A percentile compares a stretch with the other conserved stretches of the same genome.
These are phyloP conservation scores for Brachionus rotundiformis DNA, from an alignment of 1,140 invertebrate species.

Conservation along the genomic window DNA sequence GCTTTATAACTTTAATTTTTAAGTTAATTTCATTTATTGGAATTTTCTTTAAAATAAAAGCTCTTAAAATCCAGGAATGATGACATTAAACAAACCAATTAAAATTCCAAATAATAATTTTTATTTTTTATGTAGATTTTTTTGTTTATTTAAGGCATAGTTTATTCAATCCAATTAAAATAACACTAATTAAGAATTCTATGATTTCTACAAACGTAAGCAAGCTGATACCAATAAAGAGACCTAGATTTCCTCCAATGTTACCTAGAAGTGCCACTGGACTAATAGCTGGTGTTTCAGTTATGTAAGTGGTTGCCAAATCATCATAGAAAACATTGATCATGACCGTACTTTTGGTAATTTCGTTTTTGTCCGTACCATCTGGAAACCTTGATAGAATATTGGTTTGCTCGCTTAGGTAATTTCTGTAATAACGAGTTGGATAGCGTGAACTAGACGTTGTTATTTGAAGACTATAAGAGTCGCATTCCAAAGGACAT, in stretches of 20 bases:
- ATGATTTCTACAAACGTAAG: conserved; percentile 46
- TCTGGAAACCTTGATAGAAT: conserved; percentile 14
- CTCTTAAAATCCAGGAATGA: too few relatives aligned
- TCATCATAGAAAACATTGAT: conserved; percentile 49
- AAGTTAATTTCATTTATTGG: too few relatives aligned
- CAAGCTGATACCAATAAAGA: conserved; percentile 51
- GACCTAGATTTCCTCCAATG: conserved; percentile 42
- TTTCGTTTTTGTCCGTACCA: background rate
- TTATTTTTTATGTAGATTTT: background rate
- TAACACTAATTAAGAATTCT: conserved; percentile 37
- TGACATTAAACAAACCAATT: too few relatives aligned
- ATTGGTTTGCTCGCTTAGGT: conserved; percentile 20
- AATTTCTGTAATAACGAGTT: conserved; percentile 31
- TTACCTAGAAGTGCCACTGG: conserved; percentile 19
- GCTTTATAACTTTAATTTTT: too few relatives aligned
- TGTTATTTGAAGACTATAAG: conserved; percentile 24
- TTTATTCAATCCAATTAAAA: conserved; percentile 20
- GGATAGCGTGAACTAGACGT: conserved; percentile 42
- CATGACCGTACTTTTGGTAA: conserved; percentile 16
- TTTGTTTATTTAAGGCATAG: conserved; percentile 3
- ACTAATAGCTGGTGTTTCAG: conserved; percentile 3
- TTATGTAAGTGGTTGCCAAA: conserved; percentile 35
- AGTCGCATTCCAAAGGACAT: conserved; percentile 46
- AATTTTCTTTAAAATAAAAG: too few relatives aligned
- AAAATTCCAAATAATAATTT: background rate